Conservation (phyloP, 2,113 vertebrate genomes). For the Microtus oregoni region DNA sequence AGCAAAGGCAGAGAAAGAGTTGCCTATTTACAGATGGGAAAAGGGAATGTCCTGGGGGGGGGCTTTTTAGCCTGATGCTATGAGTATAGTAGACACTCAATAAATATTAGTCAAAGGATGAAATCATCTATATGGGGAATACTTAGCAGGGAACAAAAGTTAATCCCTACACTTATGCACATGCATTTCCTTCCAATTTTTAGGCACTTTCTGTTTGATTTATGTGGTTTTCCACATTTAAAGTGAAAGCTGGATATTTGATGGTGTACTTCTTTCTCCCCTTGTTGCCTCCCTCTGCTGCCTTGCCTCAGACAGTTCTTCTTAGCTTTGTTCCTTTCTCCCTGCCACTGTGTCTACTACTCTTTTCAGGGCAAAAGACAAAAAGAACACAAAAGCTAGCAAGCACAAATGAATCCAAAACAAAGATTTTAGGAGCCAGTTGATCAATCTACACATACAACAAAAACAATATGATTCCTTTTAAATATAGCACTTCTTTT, state of each 20-base stretch:
- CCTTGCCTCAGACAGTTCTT: neutral
- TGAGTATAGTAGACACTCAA: constrained; percentile 40
- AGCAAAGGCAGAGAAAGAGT: constrained; percentile 48
- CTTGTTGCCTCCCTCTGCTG: neutral
- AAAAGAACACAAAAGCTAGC: constrained; percentile 36
- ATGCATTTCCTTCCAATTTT: constrained; percentile 23
- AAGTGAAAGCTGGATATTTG: constrained; percentile 43
- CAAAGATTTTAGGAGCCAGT: neutral
- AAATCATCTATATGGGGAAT: neutral
- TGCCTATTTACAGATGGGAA: constrained; percentile 29
- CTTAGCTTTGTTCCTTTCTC: neutral
- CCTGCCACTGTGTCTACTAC: neutral
- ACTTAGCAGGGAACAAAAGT: constrained; percentile 23
- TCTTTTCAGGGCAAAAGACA: constrained; percentile 29
- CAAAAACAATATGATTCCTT: neutral
- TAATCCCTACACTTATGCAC: neutral
- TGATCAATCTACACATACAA: neutral
- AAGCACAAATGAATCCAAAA: neutral
- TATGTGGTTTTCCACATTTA: constrained; percentile 46
- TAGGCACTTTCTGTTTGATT: neutral
- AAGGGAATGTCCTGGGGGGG: neutral
- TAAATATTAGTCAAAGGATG: constrained; percentile 41
- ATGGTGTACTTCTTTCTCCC: neutral
- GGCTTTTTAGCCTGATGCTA: neutral
- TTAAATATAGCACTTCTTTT: neutral